These are phyloP conservation scores for Aplochiton taeniatus DNA, from an alignment of 2,797 vertebrate genomes.

Conservation along the genomic window DNA sequence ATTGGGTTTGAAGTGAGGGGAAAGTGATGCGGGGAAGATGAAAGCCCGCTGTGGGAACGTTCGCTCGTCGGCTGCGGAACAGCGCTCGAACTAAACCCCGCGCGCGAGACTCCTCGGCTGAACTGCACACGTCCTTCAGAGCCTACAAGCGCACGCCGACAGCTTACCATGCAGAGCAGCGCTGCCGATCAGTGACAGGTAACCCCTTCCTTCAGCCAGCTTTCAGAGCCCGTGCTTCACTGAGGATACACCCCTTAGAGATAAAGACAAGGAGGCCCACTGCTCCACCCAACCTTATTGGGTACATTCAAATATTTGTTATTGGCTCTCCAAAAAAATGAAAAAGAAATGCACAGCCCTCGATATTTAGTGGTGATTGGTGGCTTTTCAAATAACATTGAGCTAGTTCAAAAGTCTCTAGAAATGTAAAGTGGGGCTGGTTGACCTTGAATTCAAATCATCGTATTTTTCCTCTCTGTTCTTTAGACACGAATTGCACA, in stretches of 20 bases:
- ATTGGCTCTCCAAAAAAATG: no score
- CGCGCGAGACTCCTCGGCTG: constrained; percentile 10
- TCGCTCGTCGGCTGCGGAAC: constrained; percentile 17
- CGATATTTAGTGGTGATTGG: no score
- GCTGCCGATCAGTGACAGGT: constrained; percentile 31
- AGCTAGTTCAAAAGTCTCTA: no score
- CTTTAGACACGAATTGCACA: constrained; percentile 26
- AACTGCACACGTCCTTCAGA: constrained; percentile 23
- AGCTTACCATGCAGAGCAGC: constrained; percentile 15
- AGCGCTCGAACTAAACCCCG: constrained; percentile 23
- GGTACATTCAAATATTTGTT: no score
- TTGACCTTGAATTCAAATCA: no score
- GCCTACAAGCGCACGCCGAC: constrained; percentile 32
- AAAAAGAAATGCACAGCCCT: no score
- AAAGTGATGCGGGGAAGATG: constrained; percentile 47
- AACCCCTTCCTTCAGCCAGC: constrained; percentile 30
- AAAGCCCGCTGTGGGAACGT: constrained; percentile 44
- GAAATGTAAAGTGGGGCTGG: no score
- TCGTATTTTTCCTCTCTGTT: background rate
- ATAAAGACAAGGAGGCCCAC: no score
- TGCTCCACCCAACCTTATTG: no score
- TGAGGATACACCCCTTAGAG: background rate
- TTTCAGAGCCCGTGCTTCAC: constrained; percentile 19
- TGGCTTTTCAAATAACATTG: no score
- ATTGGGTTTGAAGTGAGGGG: constrained; percentile 58